phyloP scores from a whole-genome alignment of 1,140 invertebrate genomes.

The Caenorhabditis briggsae region DNA sequence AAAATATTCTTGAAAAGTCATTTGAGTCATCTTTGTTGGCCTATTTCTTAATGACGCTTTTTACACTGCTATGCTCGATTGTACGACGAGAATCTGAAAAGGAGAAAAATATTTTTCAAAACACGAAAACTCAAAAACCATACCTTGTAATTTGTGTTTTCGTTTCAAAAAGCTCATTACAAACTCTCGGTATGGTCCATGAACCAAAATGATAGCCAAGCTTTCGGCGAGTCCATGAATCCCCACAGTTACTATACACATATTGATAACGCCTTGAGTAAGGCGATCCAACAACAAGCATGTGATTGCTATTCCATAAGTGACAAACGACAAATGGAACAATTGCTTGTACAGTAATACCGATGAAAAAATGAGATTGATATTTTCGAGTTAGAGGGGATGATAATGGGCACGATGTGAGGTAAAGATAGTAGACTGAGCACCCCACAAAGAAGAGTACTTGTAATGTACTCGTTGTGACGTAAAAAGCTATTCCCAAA shows the following conservation, averaged over 20 bases:
- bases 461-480: background rate
- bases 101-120: too few species aligned
- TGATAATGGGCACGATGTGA: background rate
- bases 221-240: background rate
- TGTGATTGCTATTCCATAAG: background rate
- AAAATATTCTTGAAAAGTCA: too few species aligned
- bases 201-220: background rate
- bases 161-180: too few species aligned
- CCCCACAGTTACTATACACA: background rate
- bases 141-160: too few species aligned
- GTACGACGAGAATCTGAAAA: too few species aligned
- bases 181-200: background rate
- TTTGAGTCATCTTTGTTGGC: too few species aligned
- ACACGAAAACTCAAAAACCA: too few species aligned
- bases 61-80: too few species aligned
- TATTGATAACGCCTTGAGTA: constrained; percentile 4
- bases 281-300: background rate
- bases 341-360: background rate
- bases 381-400: background rate
- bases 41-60: too few species aligned
- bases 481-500: background rate
- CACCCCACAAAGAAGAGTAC: background rate
- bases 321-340: background rate
- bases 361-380: background rate
- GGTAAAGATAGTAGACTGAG: background rate